Conservation (phyloP, 2,113 vertebrate genomes). For the Hassar affinis region DNA sequence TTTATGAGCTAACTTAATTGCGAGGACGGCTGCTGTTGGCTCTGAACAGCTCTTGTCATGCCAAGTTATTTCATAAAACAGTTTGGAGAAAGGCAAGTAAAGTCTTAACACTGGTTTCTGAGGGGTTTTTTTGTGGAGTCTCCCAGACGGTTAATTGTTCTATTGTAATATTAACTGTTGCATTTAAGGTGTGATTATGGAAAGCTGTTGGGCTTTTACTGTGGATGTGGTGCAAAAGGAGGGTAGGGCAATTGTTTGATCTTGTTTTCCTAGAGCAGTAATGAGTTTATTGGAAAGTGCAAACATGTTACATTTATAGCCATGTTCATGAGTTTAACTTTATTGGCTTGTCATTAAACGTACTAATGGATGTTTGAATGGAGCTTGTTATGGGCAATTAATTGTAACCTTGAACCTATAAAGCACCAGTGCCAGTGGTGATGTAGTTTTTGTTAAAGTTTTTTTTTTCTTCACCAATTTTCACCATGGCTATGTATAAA, state of each 20-base stretch:
- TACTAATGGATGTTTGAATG: neutral
- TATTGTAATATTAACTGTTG: slow-evolving; percentile 19
- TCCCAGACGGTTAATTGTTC: slow-evolving; percentile 10
- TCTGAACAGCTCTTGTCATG: slow-evolving; percentile 27
- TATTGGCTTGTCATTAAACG: no score
- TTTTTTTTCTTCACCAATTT: no score
- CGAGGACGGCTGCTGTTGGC: slow-evolving; percentile 1
- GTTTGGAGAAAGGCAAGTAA: slow-evolving; percentile 16
- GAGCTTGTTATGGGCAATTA: no score
- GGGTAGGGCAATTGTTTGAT: neutral
- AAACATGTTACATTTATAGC: neutral
- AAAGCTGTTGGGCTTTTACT: slow-evolving; percentile 4
- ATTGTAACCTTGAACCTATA: neutral
- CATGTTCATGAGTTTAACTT: neutral
- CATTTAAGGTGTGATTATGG: slow-evolving; percentile 21
- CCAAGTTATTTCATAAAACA: slow-evolving; percentile 55
- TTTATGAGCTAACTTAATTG: slow-evolving; percentile 9
- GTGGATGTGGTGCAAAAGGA: neutral
- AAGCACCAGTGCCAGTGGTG: no score
- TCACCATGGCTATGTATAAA: no score
- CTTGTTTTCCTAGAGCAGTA: neutral
- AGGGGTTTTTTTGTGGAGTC: slow-evolving; percentile 33
- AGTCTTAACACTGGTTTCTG: slow-evolving; percentile 3
- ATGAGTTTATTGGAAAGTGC: neutral
- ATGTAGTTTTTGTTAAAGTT: no score